Evolutionary conservation across 2,888 invertebrate genomes (phyloP).

Genomic region (Mallateleia sp.): DNA sequence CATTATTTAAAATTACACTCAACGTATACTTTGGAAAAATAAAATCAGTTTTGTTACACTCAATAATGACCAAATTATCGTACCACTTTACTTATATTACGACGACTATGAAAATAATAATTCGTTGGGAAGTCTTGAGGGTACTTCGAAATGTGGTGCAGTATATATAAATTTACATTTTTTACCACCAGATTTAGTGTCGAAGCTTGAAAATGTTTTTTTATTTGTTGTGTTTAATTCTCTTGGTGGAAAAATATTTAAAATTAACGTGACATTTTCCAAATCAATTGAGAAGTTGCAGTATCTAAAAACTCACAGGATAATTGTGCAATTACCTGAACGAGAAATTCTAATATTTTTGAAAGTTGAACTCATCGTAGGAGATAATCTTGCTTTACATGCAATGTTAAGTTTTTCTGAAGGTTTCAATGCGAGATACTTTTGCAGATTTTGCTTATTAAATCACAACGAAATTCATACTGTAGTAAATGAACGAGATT

Average conservation of each 20-base stretch:
- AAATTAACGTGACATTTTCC: constrained; percentile 20
- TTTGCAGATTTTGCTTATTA: constrained; percentile 74
- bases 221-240: constrained; percentile 71
- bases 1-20: constrained; percentile 47
- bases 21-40: constrained; percentile 39
- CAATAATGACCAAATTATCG: constrained; percentile 43
- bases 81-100: constrained; percentile 74
- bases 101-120: constrained; percentile 81
- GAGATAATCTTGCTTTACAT: constrained; percentile 76
- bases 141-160: constrained; percentile 74
- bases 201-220: constrained; percentile 74
- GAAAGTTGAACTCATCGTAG: constrained; percentile 63
- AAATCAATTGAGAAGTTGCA: constrained; percentile 66
- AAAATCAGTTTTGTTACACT: too few relatives aligned
- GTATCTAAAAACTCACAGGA: constrained; percentile 59
- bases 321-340: constrained; percentile 30
- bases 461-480: constrained; percentile 34
- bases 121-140: constrained; percentile 74
- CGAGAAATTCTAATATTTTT: constrained; percentile 55
- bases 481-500: neutral
- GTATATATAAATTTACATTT: constrained; percentile 65
- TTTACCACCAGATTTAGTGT: constrained; percentile 51
- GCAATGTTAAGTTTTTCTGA: constrained; percentile 67
- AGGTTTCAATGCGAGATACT: constrained; percentile 66
- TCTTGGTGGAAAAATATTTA: constrained; percentile 16